A percentile compares a stretch with the other conserved stretches of the same genome.
These are phyloP conservation scores for Herpailurus yagouaroundi DNA, from an alignment of 2,113 vertebrate species.

Conservation along the genomic window DNA sequence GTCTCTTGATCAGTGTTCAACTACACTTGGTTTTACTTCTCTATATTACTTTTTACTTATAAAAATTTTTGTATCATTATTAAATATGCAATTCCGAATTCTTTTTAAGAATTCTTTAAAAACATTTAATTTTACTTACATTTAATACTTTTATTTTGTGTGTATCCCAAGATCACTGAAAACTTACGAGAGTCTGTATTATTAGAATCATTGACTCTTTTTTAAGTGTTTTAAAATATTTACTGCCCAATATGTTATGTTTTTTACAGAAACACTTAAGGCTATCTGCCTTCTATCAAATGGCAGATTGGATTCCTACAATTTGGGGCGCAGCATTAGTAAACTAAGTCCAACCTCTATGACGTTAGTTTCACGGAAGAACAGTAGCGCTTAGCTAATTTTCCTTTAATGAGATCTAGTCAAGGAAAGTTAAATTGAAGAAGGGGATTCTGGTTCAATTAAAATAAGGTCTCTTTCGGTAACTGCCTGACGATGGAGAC, in stretches of 20 bases:
- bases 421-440: background rate
- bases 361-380: background rate
- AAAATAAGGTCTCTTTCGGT: background rate
- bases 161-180: background rate
- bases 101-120: background rate
- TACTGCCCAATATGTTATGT: background rate
- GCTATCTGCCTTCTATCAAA: background rate
- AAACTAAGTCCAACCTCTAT: background rate
- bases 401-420: background rate
- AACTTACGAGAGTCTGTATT: background rate
- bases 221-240: conserved; percentile 31
- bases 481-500: background rate
- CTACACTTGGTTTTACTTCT: accelerated
- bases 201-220: background rate
- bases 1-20: accelerated
- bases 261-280: background rate
- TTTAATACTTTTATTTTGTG: background rate
- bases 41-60: accelerated
- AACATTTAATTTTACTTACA: background rate
- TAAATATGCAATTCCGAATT: background rate
- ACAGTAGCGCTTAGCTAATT: background rate
- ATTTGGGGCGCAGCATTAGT: background rate
- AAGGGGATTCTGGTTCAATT: background rate
- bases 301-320: background rate
- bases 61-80: background rate